Evolutionary conservation across 2,888 invertebrate genomes (phyloP), one percentile per base, ranked within the genome.

Genomic region (Cheilosia variabilis): DNA sequence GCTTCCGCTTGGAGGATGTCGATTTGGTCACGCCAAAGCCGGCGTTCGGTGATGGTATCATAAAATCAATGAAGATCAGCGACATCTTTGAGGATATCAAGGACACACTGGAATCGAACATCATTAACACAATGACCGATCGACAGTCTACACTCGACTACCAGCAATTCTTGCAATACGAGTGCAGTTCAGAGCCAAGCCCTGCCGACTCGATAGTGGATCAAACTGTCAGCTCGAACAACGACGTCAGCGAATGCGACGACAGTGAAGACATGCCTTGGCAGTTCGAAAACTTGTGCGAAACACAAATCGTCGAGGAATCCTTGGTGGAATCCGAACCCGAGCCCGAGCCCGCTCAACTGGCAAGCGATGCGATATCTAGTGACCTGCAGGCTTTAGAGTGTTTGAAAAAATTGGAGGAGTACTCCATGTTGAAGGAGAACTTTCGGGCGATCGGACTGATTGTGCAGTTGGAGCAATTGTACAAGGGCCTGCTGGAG

Each of bases 391-490:
- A 92, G 79, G 92, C 90, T 0, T 79, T 91, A 58, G 89, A 89
- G 19, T 82, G 89, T 34, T 87, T 91, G 0, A 91, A 90, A 45
- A 91, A 90, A 0, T 75, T 91, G 13, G 92, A 92, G 52, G 91
- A 91, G 4, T 91, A 91, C 43, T 91, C 90, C 0, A 88, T 92
- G 86, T 81, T 91, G 24, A 89, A 89, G 72, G 91, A 90, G 53
- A 91, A 91, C 69, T 91, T 90, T 87, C 90, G 92, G 19, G 91
- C 90, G 31, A 91, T 92, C 31, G 92, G 91, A 1, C 77, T 91
- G 37, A 89, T 91, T 37, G 88, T 88, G 4, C 91, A 91, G 69
- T 83, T 91, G 34, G 91, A 91, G 65, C 88, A 90, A 55, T 87
- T 91, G 17, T 91, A 90, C 19, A 90, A 89, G 9, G 81, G 86